Conservation (phyloP, 2,888 invertebrate species). For the Noctua pronuba region DNA sequence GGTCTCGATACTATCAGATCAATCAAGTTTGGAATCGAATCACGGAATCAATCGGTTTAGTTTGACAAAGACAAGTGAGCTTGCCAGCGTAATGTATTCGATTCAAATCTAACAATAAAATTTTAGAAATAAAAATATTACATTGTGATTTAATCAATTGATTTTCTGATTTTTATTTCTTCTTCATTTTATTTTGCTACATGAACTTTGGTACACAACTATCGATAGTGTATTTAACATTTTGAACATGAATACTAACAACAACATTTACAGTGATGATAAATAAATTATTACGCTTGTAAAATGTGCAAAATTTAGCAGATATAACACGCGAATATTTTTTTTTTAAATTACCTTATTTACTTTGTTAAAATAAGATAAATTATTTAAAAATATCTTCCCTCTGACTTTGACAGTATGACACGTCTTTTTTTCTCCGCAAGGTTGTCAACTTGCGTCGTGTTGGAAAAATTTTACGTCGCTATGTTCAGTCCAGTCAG, state of each 20-base stretch:
- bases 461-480: conserved; percentile 88
- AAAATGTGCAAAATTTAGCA: neutral
- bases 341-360: conserved; percentile 18
- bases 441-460: conserved; percentile 86
- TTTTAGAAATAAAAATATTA: neutral
- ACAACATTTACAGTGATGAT: neutral
- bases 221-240: conserved; percentile 6
- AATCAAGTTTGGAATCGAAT: neutral
- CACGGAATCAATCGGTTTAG: neutral
- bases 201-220: neutral
- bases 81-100: neutral
- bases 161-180: neutral
- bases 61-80: conserved; percentile 10
- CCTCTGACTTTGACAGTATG: conserved; percentile 77
- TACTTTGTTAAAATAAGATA: conserved; percentile 24
- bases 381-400: conserved; percentile 23
- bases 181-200: neutral
- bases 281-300: neutral
- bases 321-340: neutral
- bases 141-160: neutral
- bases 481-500: conserved; percentile 89
- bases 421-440: conserved; percentile 81
- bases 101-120: too few relatives aligned
- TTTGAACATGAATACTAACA: conserved; percentile 35
- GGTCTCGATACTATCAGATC: neutral